Conservation (phyloP, 2,888 invertebrate genomes). For the Cybosia mesomella region DNA sequence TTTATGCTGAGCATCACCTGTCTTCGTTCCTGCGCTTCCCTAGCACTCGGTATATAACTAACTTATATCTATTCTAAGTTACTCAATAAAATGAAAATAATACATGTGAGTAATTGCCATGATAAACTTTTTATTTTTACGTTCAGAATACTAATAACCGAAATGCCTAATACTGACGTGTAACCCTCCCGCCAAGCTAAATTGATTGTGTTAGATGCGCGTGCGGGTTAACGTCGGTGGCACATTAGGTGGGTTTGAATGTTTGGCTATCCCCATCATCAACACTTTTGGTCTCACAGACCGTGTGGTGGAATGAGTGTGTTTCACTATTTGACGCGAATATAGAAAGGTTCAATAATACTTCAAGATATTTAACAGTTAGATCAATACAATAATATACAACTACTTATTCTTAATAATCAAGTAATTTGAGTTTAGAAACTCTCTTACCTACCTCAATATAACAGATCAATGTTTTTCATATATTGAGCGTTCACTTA, state of each 20-base stretch:
- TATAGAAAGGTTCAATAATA: not conserved
- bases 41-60: too few species aligned
- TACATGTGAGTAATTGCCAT: too few species aligned
- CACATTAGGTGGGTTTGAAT: not conserved
- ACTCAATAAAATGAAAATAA: too few species aligned
- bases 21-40: too few species aligned
- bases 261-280: not conserved
- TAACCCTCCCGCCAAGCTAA: not conserved
- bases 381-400: not conserved
- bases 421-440: not conserved
- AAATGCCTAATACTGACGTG: too few species aligned
- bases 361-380: not conserved
- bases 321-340: not conserved
- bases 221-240: too few species aligned
- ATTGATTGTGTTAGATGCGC: not conserved
- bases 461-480: not conserved
- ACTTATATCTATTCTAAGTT: too few species aligned
- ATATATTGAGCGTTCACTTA: slow-evolving; percentile 15
- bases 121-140: too few species aligned
- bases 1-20: too few species aligned
- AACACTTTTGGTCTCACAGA: not conserved
- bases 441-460: not conserved
- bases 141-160: too few species aligned
- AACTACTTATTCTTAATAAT: not conserved
- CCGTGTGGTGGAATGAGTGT: not conserved